phyloP scores from a whole-genome alignment of 2,113 vertebrate species.

The Cephalophus harveyi region DNA sequence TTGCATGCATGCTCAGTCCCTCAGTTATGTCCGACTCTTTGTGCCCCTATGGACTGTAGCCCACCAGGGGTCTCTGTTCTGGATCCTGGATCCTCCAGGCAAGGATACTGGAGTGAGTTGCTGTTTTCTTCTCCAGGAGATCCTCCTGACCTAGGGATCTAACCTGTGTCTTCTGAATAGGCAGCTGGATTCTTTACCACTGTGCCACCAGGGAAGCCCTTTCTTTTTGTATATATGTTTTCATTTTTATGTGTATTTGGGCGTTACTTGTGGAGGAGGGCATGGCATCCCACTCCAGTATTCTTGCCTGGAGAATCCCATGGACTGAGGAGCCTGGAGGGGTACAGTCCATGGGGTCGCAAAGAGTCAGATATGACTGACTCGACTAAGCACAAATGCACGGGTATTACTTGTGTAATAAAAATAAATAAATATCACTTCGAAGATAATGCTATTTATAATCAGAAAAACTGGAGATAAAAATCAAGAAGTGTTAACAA shows the following conservation, averaged over 20 bases:
- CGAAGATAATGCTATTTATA: background rate
- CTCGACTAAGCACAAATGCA: background rate
- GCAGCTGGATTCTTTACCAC: background rate
- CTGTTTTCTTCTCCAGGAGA: background rate
- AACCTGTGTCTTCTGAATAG: background rate
- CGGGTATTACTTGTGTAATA: background rate
- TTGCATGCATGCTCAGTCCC: background rate
- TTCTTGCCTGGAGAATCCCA: background rate
- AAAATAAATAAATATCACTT: background rate
- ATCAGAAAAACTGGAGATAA: background rate
- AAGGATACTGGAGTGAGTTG: background rate
- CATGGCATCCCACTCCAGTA: background rate
- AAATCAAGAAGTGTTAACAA: background rate
- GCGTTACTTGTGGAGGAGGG: background rate
- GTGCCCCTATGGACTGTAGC: background rate
- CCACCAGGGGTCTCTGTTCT: background rate
- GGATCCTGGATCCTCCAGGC: background rate
- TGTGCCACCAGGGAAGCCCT: background rate
- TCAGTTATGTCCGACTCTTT: background rate
- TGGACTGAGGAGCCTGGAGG: background rate
- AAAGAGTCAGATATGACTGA: background rate
- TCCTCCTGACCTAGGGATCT: background rate
- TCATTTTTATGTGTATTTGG: background rate
- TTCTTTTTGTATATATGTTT: background rate
- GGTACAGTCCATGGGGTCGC: background rate